Evolutionary conservation across 2,888 invertebrate genomes (phyloP).

Genomic region (Gerris lacustris): DNA sequence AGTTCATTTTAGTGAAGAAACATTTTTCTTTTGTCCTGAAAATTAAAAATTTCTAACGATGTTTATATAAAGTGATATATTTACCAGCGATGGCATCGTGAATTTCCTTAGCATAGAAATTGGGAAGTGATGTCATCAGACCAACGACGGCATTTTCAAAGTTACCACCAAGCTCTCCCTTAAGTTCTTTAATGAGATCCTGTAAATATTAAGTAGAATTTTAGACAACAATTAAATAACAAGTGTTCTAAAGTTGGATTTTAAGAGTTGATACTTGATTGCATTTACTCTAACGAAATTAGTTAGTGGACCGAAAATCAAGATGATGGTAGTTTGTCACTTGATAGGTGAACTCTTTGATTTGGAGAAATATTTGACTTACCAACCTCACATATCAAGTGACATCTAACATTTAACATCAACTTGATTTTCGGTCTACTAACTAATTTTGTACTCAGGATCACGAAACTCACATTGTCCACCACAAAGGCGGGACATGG

Average conservation of each 20-base stretch:
- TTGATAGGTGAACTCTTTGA: too few species aligned
- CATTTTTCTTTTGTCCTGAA: too few species aligned
- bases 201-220: constrained; percentile 24
- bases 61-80: not conserved
- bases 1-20: too few species aligned
- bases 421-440: too few species aligned
- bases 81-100: constrained; percentile 39
- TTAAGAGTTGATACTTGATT: not conserved
- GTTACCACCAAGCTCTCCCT: constrained; percentile 41
- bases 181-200: constrained; percentile 38
- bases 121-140: constrained; percentile 39
- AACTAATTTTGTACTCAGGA: too few species aligned
- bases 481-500: too few species aligned
- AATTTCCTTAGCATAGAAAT: constrained; percentile 41
- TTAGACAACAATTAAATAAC: not conserved
- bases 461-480: too few species aligned
- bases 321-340: too few species aligned
- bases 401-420: not conserved
- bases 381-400: not conserved
- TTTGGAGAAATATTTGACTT: too few species aligned
- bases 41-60: too few species aligned
- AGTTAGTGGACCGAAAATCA: too few species aligned
- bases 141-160: constrained; percentile 42
- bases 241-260: constrained; percentile 12
- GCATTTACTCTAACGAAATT: not conserved